Percentiles rank a stretch among this genome's conserved stretches.
Evolutionary conservation across 2,888 invertebrate genomes (phyloP).

Genomic region (Omphaloscelis lunosa): DNA sequence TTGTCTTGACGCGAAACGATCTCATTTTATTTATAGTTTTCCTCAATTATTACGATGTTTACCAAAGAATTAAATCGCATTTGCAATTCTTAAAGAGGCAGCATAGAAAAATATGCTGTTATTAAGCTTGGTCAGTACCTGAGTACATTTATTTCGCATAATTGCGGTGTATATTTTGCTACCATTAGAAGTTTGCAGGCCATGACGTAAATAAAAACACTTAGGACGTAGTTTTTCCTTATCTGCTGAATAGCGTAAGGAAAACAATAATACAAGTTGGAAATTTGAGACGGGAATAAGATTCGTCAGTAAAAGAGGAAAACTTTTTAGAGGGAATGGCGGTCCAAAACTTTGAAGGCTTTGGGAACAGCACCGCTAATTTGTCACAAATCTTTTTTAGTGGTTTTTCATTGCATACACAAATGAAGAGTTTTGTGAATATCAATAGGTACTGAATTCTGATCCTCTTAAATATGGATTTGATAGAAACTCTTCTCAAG

Average conservation of each 20-base stretch:
- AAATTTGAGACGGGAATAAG: constrained; percentile 18
- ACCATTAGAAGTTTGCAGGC: constrained; percentile 7
- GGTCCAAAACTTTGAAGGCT: neutral
- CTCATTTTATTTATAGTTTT: constrained; percentile 66
- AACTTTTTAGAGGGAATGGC: neutral
- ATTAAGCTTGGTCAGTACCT: neutral
- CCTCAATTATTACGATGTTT: constrained; percentile 46
- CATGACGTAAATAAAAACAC: constrained; percentile 21
- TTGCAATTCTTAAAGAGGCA: constrained; percentile 5
- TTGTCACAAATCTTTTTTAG: neutral
- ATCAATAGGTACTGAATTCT: neutral
- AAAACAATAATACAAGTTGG: constrained; percentile 17
- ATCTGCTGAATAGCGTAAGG: constrained; percentile 6
- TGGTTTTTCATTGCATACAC: neutral
- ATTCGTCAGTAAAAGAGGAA: constrained; percentile 16
- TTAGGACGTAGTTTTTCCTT: constrained; percentile 14
- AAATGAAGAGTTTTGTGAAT: neutral
- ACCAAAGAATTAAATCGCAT: constrained; percentile 15
- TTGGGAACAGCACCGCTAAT: neutral
- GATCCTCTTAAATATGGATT: neutral
- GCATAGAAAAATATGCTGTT: neutral
- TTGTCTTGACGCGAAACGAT: constrained; percentile 73
- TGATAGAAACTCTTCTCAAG: neutral
- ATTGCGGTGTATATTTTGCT: constrained; percentile 6
- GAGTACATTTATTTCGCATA: constrained; percentile 1